Conservation (phyloP, 2,797 vertebrate genomes). For the Nannoperca obscura region DNA sequence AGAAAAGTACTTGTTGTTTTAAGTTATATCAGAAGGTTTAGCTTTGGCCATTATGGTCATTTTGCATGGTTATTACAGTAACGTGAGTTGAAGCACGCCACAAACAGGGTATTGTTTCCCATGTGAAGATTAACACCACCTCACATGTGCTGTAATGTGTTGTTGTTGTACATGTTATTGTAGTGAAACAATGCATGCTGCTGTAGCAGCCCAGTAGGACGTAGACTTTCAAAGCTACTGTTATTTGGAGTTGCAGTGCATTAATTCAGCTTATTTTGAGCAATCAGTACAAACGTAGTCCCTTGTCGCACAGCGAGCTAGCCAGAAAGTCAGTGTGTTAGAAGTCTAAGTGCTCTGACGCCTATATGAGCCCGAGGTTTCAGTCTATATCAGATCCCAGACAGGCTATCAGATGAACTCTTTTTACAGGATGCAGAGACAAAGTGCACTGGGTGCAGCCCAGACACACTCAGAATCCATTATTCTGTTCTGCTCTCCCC, state of each 20-base stretch:
- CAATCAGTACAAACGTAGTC: slow-evolving; percentile 50
- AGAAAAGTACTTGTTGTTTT: slow-evolving; percentile 38
- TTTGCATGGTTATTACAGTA: slow-evolving; percentile 27
- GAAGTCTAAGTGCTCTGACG: slow-evolving; percentile 67
- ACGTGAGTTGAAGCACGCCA: background rate
- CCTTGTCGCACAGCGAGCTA: slow-evolving; percentile 30
- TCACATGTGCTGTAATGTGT: slow-evolving; percentile 25
- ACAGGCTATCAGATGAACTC: slow-evolving; percentile 73
- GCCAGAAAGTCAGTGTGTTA: slow-evolving; percentile 40
- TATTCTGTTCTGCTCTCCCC: slow-evolving; percentile 53
- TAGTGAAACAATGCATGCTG: slow-evolving; percentile 24
- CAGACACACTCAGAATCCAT: slow-evolving; percentile 74
- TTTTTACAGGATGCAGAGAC: slow-evolving; percentile 63
- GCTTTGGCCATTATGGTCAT: slow-evolving; percentile 24
- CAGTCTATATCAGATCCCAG: slow-evolving; percentile 70
- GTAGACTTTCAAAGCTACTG: slow-evolving; percentile 19
- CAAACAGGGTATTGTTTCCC: slow-evolving; percentile 45
- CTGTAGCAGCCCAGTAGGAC: slow-evolving; percentile 16
- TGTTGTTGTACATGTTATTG: slow-evolving; percentile 24
- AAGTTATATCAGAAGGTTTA: slow-evolving; percentile 40
- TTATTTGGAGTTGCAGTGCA: slow-evolving; percentile 50
- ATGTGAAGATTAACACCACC: slow-evolving; percentile 33
- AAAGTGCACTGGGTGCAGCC: slow-evolving; percentile 47
- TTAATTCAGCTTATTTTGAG: slow-evolving; percentile 60
- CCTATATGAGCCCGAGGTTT: slow-evolving; percentile 56